These are phyloP conservation scores for Tineola bisselliella DNA, from an alignment of 2,888 invertebrate genomes.

Conservation along the genomic window DNA sequence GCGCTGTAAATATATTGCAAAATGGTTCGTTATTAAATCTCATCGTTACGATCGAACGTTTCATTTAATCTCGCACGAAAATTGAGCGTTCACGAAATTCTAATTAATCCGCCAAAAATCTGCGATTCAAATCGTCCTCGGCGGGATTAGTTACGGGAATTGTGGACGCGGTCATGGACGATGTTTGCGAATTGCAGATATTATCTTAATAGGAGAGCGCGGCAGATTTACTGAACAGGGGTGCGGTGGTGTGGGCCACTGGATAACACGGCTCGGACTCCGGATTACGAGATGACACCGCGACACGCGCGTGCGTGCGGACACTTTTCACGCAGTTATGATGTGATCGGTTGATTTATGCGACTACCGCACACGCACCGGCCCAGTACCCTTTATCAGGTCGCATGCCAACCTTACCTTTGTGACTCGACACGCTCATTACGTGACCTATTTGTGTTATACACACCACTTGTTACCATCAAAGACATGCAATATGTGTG, in stretches of 20 bases:
- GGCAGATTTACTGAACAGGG: conserved; percentile 37
- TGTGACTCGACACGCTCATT: conserved; percentile 3
- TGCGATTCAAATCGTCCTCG: conserved; percentile 30
- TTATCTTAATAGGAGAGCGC: conserved; percentile 54
- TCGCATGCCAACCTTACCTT: background rate
- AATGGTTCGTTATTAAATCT: background rate
- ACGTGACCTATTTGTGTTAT: background rate
- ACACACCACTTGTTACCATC: no score
- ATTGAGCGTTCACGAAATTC: conserved; percentile 17
- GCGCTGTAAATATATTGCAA: background rate
- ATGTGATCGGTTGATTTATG: conserved; percentile 40
- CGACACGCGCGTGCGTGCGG: conserved; percentile 14
- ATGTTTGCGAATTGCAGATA: conserved; percentile 52
- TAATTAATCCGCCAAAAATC: conserved; percentile 42
- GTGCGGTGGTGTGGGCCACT: background rate
- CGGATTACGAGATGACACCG: conserved; percentile 13
- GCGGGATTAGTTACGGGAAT: conserved; percentile 15
- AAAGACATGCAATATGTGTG: background rate
- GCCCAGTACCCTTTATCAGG: background rate
- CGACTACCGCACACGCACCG: conserved; percentile 29
- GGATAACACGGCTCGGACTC: background rate
- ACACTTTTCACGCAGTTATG: conserved; percentile 23
- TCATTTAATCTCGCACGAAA: conserved; percentile 9
- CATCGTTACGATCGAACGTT: background rate
- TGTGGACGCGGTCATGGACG: conserved; percentile 30